Evolutionary conservation across 2,888 invertebrate genomes (phyloP).

Genomic region (Hylaea fasciaria): DNA sequence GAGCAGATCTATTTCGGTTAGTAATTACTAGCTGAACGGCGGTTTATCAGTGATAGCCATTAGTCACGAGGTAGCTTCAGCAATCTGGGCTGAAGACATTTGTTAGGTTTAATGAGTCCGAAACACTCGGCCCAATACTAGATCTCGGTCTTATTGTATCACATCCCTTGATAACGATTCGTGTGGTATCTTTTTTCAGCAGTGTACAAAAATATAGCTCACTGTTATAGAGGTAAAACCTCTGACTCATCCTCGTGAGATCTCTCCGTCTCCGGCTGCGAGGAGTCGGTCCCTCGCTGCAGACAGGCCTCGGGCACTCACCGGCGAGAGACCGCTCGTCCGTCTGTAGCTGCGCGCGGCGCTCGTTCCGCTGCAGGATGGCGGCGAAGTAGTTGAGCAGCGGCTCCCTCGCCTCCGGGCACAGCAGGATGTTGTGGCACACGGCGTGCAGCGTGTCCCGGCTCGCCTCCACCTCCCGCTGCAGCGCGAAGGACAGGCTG

Average conservation of each 20-base stretch:
- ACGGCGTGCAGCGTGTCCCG: constrained; percentile 91
- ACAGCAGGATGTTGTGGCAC: constrained; percentile 93
- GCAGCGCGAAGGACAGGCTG: constrained; percentile 88
- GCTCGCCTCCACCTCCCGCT: constrained; percentile 92
- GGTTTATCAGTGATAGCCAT: constrained; percentile 34
- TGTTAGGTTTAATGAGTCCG: constrained; percentile 2
- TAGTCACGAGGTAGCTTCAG: constrained; percentile 15
- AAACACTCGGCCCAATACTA: neutral
- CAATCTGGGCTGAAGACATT: neutral
- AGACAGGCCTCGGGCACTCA: too few relatives aligned
- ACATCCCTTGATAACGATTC: too few relatives aligned
- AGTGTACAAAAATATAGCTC: too few relatives aligned
- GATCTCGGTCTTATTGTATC: too few relatives aligned
- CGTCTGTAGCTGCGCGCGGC: constrained; percentile 94
- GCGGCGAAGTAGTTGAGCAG: constrained; percentile 92
- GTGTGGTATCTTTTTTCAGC: too few relatives aligned
- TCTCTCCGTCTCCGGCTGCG: too few relatives aligned
- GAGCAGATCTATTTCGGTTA: constrained; percentile 72
- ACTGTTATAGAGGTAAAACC: too few relatives aligned
- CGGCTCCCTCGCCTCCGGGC: constrained; percentile 91
- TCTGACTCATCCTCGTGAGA: too few relatives aligned
- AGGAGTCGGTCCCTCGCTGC: too few relatives aligned
- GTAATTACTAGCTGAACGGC: constrained; percentile 55
- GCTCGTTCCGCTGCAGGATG: constrained; percentile 92
- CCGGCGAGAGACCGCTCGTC: constrained; percentile 93